Conservation (phyloP, 2,797 vertebrate species). For the Xiphorhynchus erythropygius region DNA sequence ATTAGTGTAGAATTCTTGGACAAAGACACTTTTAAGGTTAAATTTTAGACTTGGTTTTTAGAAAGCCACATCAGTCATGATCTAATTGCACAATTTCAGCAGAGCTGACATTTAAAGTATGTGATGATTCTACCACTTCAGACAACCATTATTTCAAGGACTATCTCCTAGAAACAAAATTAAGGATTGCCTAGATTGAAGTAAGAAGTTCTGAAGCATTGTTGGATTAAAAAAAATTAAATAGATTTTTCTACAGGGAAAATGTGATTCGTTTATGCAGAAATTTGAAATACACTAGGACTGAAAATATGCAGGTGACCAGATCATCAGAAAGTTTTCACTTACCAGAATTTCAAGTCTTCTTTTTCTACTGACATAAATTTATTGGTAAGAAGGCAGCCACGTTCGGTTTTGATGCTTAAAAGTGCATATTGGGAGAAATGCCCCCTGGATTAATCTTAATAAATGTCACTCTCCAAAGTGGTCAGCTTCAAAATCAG, state of each 20-base stretch:
- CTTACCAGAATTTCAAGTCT: neutral
- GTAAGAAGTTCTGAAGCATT: neutral
- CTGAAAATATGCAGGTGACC: neutral
- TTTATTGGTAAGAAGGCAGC: neutral
- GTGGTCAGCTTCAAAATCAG: conserved; percentile 24
- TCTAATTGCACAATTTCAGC: conserved; percentile 55
- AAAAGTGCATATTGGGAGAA: neutral
- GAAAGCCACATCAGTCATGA: conserved; percentile 47
- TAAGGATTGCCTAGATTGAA: conserved; percentile 24
- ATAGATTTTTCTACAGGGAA: neutral
- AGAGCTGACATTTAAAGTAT: conserved; percentile 61
- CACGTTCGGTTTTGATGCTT: neutral
- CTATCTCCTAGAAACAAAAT: conserved; percentile 41
- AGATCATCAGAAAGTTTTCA: neutral
- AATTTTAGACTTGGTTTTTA: conserved; percentile 31
- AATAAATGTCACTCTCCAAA: neutral
- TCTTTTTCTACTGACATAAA: neutral
- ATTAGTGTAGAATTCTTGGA: neutral
- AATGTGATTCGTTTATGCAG: neutral
- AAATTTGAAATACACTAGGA: neutral
- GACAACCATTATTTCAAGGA: conserved; percentile 45
- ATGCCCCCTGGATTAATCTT: neutral
- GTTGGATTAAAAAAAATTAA: neutral
- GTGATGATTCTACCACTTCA: conserved; percentile 63
- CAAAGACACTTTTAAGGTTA: neutral